These are phyloP conservation scores for Lepus americanus DNA, from an alignment of 2,113 vertebrate genomes.

Conservation along the genomic window DNA sequence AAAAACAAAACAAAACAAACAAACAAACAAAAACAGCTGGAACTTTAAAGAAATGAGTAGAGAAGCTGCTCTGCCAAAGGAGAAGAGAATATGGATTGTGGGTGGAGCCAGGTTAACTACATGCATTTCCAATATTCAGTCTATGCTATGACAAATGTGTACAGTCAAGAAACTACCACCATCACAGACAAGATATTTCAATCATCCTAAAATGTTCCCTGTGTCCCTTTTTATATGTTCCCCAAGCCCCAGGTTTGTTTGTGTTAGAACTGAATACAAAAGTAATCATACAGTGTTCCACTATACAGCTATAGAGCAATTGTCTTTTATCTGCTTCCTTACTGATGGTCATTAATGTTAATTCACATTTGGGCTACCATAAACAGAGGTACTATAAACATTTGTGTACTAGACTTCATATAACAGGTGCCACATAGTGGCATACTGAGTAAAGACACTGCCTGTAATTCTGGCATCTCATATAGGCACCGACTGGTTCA, in stretches of 20 bases:
- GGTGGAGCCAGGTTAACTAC: neutral
- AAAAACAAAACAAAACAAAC: neutral
- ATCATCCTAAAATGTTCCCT: neutral
- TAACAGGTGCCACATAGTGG: neutral
- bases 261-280: slow-evolving; percentile 13
- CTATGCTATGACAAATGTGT: neutral
- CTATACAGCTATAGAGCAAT: neutral
- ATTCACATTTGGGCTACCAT: neutral
- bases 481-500: too few species aligned
- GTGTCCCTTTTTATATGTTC: neutral
- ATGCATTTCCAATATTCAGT: neutral
- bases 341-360: neutral
- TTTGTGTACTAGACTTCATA: neutral
- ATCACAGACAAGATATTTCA: neutral
- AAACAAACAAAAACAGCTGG: neutral
- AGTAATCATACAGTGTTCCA: neutral
- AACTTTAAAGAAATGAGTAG: neutral
- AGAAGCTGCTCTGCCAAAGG: neutral
- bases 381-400: slow-evolving; percentile 15
- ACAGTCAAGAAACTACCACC: neutral
- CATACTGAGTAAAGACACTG: too few species aligned
- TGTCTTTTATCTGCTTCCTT: slow-evolving; percentile 6
- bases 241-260: neutral
- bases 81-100: neutral
- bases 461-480: too few species aligned